phyloP scores from a whole-genome alignment of 2,797 vertebrate genomes.

The Odontamblyopus lacepedii region DNA sequence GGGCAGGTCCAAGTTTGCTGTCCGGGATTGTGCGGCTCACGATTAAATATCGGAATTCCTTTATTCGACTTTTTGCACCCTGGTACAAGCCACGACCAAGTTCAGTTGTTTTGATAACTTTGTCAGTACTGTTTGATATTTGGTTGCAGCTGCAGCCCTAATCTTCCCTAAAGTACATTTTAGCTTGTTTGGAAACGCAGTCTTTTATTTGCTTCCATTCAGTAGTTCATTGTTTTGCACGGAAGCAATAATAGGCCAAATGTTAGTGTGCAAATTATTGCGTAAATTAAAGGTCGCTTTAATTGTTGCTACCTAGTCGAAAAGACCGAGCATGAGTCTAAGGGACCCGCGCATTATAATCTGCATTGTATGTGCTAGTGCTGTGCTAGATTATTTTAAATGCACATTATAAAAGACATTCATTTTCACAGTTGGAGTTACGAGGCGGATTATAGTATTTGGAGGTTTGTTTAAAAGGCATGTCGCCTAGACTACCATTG shows the following conservation, averaged over 20 bases:
- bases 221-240: neutral
- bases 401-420: neutral
- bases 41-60: constrained; percentile 54
- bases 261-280: constrained; percentile 28
- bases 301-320: constrained; percentile 23
- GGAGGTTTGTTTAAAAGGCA: neutral
- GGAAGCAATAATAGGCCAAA: constrained; percentile 22
- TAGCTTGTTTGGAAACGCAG: constrained; percentile 5
- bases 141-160: neutral
- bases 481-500: neutral
- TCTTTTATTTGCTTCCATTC: constrained; percentile 4
- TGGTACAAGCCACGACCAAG: constrained; percentile 25
- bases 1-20: constrained; percentile 50
- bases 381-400: neutral
- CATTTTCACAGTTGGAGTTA: neutral
- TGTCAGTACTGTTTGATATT: constrained; percentile 27
- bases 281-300: constrained; percentile 36
- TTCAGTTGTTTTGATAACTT: constrained; percentile 72
- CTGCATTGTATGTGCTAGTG: constrained; percentile 33
- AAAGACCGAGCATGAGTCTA: neutral
- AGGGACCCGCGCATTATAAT: neutral
- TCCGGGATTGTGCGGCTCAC: constrained; percentile 33
- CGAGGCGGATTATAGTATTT: neutral
- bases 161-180: constrained; percentile 26
- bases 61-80: constrained; percentile 42